phyloP scores from a whole-genome alignment of 2,797 vertebrate genomes.

The Acridotheres tristis region DNA sequence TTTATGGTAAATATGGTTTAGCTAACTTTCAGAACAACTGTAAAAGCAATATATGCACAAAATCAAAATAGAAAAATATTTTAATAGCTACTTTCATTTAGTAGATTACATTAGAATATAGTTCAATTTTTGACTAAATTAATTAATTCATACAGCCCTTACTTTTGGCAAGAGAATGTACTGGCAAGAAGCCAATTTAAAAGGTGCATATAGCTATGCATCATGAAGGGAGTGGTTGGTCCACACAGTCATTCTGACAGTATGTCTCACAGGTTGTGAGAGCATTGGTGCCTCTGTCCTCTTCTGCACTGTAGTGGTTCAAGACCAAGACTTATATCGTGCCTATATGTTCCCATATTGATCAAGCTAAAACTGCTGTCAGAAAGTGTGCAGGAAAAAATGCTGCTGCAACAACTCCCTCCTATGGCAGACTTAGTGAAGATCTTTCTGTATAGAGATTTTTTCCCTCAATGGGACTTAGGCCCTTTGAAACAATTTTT shows the following conservation, averaged over 20 bases:
- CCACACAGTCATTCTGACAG: not conserved
- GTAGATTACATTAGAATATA: not conserved
- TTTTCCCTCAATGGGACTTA: not conserved
- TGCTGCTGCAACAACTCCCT: slow-evolving; percentile 3
- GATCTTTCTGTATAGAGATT: not conserved
- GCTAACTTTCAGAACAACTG: not conserved
- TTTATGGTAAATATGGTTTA: not conserved
- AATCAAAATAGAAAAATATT: slow-evolving; percentile 4
- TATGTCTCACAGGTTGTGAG: not conserved
- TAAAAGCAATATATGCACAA: not conserved
- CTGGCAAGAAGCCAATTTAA: not conserved
- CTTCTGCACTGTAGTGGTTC: not conserved
- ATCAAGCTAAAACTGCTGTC: not conserved
- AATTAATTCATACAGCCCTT: not conserved
- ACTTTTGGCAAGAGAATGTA: not conserved
- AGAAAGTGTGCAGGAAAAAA: not conserved
- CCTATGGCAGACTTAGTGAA: slow-evolving; percentile 2
- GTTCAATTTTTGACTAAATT: not conserved
- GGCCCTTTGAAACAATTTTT: not conserved
- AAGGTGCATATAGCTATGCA: not conserved
- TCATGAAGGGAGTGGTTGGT: not conserved
- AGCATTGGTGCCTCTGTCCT: not conserved
- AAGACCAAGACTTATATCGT: not conserved
- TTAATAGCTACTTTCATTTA: slow-evolving; percentile 12
- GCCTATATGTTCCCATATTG: not conserved